Evolutionary conservation across 2,888 invertebrate species (phyloP), one percentile per base, ranked within the genome.

Genomic region (Antheraea yamamai): DNA sequence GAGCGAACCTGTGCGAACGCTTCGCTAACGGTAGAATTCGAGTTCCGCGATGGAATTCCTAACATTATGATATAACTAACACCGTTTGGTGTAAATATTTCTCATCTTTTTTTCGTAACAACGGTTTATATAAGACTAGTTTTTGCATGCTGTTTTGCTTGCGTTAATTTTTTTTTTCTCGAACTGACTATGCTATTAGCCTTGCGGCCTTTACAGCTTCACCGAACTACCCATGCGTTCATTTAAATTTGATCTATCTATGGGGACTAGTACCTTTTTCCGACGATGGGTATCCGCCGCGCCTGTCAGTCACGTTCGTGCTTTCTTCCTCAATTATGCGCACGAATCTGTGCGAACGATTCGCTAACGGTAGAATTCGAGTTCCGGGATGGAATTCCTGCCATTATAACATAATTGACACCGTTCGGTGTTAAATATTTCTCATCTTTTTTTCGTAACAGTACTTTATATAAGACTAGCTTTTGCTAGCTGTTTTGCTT

Each of bases 311-410:
- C 94, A 94, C 93, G 94, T 88, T 89, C 90, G 84, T 89, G 93
- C 94, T 94, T 94, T 94, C 94, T 93, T 94, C 91, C 89, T 88
- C 89, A 85, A 91, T 92, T 93, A 94, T 91, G 93, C 92, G 91
- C 91, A 92, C 92, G 89, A 93, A 93, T 91, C 91, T 89, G 85
- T 82, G 87, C 89, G 86, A 89, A 87, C 84, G 87, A 84, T 85
- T 86, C 81, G 80, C 84, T 94, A 94, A 94, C 94, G 94, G 94
- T 93, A 90, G 87, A 87, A 86, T 87, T 84, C 86, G 64, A 87
- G 91, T 89, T 88, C 89, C 89, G 89, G 91, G 87, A 88, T 85
- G 90, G 91, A 91, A 91, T 92, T 90, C 85, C 83, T 79, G 80
- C 81, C 85, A 78, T 79, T 79, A 81, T 76, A 77, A 79, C 81